Base-by-base conservation (phyloP, 35 echinoderm and acorn worm species). In the Strongylocentrotus purpuratus region DNA sequence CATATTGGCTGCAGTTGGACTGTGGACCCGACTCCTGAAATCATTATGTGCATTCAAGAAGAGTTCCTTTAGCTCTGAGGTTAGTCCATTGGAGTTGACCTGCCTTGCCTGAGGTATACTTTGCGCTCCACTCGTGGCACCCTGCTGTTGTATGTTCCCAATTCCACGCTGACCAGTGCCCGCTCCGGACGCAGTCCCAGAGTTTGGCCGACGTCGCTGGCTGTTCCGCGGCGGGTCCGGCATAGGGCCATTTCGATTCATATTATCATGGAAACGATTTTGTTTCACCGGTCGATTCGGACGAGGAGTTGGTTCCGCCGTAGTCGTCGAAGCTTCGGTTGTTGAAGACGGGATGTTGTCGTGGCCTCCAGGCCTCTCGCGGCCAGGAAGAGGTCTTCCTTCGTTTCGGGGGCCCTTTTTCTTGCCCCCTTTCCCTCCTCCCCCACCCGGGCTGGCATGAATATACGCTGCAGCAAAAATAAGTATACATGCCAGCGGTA, bases 1-100 rank as follows among this genome's bases (percentile, higher is more conserved):
- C 96, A 96, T 96, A 78, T 96, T 95, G 60, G 96, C 94, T n/a
- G 96, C 96, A 9, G 86, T 85, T 4, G 96, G 96, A 45, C 94
- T 95, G 65, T 78, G 0, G 33, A 92, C 96, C 41, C 95, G 86
- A 46, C 96, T 94, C 55, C 96, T 48, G n/a, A 96, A 96, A 31
- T 96, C 93, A 52, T 96, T 96, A 52, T 96, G 96, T 0, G 96
- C 94, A 46, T 96, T 94, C 17, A 96, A 90, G 12, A 96, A 94
- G 5, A 96, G 92, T 13, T 46, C 48, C 45, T 95, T 95, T 45
- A 95, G 32, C 87, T 96, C 96, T 33, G 47, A 46, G 20, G 94
- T 92, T 22, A 96, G 59, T 32, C 96, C 31, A 32, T 96, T 93
- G 4, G 90, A 86, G 17, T 46, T 70, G 31, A 33, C 33, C 33